Conservation (phyloP, 2,888 invertebrate genomes). For the Crematogaster levior region DNA sequence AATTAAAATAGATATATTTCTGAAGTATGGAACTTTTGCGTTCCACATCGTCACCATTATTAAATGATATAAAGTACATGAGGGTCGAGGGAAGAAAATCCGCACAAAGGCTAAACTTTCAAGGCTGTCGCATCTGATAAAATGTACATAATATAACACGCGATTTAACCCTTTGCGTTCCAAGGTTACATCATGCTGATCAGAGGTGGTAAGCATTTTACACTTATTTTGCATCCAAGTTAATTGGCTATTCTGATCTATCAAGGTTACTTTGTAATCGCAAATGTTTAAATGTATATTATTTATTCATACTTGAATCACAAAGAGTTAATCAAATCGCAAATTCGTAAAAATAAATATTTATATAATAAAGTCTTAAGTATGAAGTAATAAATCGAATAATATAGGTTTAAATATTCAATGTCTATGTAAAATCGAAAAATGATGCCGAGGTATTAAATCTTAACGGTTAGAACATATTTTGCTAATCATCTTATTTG, state of each 20-base stretch:
- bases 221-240: constrained; percentile 34
- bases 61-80: constrained; percentile 8
- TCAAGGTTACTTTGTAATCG: constrained; percentile 3
- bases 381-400: not conserved
- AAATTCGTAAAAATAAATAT: not conserved
- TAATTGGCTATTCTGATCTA: constrained; percentile 24
- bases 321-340: constrained; percentile 5
- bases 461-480: constrained; percentile 4
- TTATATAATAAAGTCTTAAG: not conserved
- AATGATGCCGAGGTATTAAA: not conserved
- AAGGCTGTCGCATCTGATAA: constrained; percentile 43
- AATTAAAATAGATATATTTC: not conserved
- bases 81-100: constrained; percentile 10
- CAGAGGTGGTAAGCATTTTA: constrained; percentile 9
- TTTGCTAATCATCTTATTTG: constrained; percentile 11
- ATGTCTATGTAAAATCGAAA: not conserved
- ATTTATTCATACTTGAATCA: constrained; percentile 16
- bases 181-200: constrained; percentile 37
- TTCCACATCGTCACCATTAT: constrained; percentile 19
- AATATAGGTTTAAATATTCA: not conserved
- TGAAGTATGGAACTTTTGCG: not conserved
- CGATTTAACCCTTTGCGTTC: constrained; percentile 43
- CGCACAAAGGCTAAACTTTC: constrained; percentile 36
- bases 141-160: constrained; percentile 29
- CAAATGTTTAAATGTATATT: constrained; percentile 16